phyloP scores from a whole-genome alignment of 2,888 invertebrate genomes.

The Drosophila neonasuta region DNA sequence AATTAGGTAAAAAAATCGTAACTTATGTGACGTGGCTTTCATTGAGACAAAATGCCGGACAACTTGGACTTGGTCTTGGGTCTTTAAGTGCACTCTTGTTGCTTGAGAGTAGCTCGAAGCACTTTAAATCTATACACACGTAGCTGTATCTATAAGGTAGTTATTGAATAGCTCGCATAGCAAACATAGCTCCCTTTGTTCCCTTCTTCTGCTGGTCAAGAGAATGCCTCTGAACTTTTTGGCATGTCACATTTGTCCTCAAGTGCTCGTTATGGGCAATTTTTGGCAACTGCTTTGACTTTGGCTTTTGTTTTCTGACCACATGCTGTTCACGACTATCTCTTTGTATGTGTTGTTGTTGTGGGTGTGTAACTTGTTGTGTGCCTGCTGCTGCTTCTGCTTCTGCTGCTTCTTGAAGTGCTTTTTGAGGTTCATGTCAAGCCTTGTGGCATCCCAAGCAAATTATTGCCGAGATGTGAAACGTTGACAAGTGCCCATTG shows the following conservation, averaged over 20 bases:
- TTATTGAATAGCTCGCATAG: slow-evolving; percentile 56
- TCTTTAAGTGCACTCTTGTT: slow-evolving; percentile 65
- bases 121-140: slow-evolving; percentile 58
- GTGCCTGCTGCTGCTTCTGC: slow-evolving; percentile 20
- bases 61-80: neutral
- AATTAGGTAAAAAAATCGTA: slow-evolving; percentile 71
- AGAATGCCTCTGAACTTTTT: slow-evolving; percentile 55
- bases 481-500: slow-evolving; percentile 66
- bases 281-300: slow-evolving; percentile 66
- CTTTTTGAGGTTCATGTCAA: slow-evolving; percentile 55
- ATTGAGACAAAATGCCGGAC: slow-evolving; percentile 67
- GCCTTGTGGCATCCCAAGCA: slow-evolving; percentile 55
- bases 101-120: slow-evolving; percentile 12
- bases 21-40: slow-evolving; percentile 70
- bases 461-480: slow-evolving; percentile 54
- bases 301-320: slow-evolving; percentile 68
- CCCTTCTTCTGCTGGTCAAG: neutral
- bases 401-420: slow-evolving; percentile 38
- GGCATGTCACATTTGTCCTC: slow-evolving; percentile 71
- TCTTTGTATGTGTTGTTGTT: slow-evolving; percentile 30
- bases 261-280: slow-evolving; percentile 76
- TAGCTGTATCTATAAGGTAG: slow-evolving; percentile 12
- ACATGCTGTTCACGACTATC: slow-evolving; percentile 32
- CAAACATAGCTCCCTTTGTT: slow-evolving; percentile 44
- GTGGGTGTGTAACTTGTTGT: slow-evolving; percentile 29